Percentiles rank a stretch among this genome's conserved stretches.
phyloP scores from a whole-genome alignment of 2,113 vertebrate genomes.

The Philantomba maxwellii region DNA sequence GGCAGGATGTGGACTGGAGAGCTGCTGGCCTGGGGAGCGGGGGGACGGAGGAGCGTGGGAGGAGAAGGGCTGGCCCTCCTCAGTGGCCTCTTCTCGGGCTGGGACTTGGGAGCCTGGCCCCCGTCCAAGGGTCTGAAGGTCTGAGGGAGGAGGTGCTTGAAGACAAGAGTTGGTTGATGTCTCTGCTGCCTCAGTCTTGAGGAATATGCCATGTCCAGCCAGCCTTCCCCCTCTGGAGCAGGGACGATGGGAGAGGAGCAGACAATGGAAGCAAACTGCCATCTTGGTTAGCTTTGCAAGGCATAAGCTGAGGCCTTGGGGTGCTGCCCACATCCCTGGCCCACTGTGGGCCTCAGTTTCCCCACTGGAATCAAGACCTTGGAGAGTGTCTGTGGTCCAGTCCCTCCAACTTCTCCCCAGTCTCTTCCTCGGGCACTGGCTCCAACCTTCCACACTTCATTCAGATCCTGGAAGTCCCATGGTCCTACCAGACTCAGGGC shows the following conservation, averaged over 20 bases:
- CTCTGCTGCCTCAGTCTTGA: neutral
- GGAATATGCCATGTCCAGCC: neutral
- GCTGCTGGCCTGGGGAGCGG: slow-evolving; percentile 33
- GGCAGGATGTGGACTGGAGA: slow-evolving; percentile 74
- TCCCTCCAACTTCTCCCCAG: neutral
- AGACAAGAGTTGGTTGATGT: neutral
- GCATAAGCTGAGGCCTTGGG: rapidly evolving
- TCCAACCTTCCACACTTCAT: neutral
- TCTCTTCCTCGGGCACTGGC: neutral
- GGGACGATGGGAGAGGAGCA: rapidly evolving
- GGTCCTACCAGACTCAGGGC: too few relatives aligned
- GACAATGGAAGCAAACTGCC: rapidly evolving
- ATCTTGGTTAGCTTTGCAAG: neutral
- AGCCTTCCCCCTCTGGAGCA: neutral
- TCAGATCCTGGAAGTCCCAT: rapidly evolving
- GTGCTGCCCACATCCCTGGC: too few relatives aligned
- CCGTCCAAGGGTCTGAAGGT: neutral
- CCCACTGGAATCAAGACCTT: neutral
- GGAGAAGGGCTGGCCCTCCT: slow-evolving; percentile 53
- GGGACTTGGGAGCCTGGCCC: slow-evolving; percentile 39
- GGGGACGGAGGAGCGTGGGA: slow-evolving; percentile 51
- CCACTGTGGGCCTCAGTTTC: neutral
- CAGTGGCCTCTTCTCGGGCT: slow-evolving; percentile 17
- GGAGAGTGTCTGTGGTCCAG: neutral
- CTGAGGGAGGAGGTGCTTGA: neutral